Percentiles rank a stretch among this genome's conserved stretches.
Conservation (phyloP, 2,797 vertebrate species). For the Arctocebus calabarensis region DNA sequence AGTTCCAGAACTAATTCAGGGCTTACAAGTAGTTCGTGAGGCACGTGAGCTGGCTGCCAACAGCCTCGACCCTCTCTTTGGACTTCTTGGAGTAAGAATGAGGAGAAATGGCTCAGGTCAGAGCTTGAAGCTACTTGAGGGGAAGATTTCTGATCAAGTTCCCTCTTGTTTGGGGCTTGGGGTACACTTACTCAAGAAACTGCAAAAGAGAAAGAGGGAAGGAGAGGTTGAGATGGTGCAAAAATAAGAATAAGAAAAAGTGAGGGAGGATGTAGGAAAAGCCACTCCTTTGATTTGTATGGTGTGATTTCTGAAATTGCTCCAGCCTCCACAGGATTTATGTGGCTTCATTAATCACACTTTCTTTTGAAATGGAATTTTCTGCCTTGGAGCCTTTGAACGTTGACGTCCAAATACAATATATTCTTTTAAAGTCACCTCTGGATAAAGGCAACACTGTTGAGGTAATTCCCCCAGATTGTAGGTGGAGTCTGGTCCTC, state of each 20-base stretch:
- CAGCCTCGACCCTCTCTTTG: neutral
- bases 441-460: conserved; percentile 66
- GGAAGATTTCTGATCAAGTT: neutral
- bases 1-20: neutral
- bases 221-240: neutral
- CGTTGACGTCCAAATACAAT: conserved; percentile 71
- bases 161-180: neutral
- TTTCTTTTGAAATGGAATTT: conserved; percentile 78
- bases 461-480: conserved; percentile 61
- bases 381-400: conserved; percentile 77
- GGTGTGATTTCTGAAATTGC: conserved; percentile 70
- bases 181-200: neutral
- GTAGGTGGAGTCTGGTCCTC: conserved; percentile 50
- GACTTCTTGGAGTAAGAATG: neutral
- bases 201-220: neutral
- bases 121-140: neutral
- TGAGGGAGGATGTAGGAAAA: conserved; percentile 41
- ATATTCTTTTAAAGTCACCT: conserved; percentile 76
- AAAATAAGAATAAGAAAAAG: conserved; percentile 67
- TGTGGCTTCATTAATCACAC: conserved; percentile 74
- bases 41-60: neutral
- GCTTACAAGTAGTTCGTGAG: neutral
- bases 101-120: neutral
- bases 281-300: conserved; percentile 70
- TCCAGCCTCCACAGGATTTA: conserved; percentile 70